Conservation (phyloP, 2,888 invertebrate species). For the Amaurobius ferox region DNA sequence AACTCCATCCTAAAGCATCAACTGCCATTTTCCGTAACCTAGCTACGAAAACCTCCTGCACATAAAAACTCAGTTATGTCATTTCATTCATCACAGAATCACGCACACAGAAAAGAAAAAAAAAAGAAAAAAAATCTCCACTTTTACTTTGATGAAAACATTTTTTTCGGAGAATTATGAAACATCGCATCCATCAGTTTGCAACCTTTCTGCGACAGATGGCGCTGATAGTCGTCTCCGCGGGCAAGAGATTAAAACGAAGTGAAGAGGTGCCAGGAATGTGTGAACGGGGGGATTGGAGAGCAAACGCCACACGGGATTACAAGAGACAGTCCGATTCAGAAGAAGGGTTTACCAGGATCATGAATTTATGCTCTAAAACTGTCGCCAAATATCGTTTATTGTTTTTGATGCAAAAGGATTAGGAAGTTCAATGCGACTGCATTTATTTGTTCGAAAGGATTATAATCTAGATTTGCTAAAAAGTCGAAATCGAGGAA, state of each 20-base stretch:
- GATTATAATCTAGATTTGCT: too few species aligned
- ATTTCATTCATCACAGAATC: too few species aligned
- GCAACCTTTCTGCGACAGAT: conserved; percentile 28
- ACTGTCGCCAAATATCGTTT: too few species aligned
- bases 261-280: conserved; percentile 45
- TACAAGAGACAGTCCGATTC: conserved; percentile 58
- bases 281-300: conserved; percentile 42
- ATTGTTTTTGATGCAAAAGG: too few species aligned
- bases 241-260: conserved; percentile 56
- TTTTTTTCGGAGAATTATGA: neutral
- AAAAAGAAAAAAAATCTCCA: neutral
- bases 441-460: too few species aligned
- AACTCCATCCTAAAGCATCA: too few species aligned
- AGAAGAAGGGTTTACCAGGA: conserved; percentile 28
- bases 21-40: too few species aligned
- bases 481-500: too few species aligned
- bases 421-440: too few species aligned
- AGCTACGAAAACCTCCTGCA: too few species aligned
- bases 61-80: too few species aligned
- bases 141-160: neutral
- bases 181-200: neutral
- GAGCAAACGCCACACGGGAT: conserved; percentile 64
- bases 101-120: neutral
- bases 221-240: conserved; percentile 35
- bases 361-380: too few species aligned